Base-by-base conservation (phyloP, 64 coral and sea anemone species). In the Stylophora pistillata region DNA sequence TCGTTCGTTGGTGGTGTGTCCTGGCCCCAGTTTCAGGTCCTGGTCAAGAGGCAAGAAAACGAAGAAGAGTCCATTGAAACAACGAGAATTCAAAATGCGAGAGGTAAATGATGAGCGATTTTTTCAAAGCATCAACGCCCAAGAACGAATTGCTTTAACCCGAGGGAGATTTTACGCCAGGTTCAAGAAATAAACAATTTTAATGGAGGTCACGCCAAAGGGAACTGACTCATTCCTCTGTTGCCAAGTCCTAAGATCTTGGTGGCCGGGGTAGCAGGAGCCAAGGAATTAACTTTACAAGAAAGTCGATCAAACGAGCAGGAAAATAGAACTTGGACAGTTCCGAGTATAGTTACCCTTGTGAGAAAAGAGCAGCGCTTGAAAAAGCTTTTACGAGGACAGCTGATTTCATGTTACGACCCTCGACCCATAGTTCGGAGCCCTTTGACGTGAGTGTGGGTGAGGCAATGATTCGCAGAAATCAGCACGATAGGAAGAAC, bases 361-460 rank as follows among this genome's bases (percentile, higher is more conserved):
- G 72, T 74, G 12, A 74, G 20, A 74, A 74, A 47, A 17, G 72
- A 74, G 18, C 72, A 74, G 41, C 32, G 72, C 12, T 34, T 15
- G 72, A 74, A 74, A 41, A 74, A 47, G 15, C 72, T 74, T 74
- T 33, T 74, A 14, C 30, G 72, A 33, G 13, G 15, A 41, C 30
- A 74, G 41, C 16, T 74, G 15, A 74, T 74, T 1, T 74, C 32
- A 41, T 74, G 30, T 20, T 33, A 34, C 72, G 72, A 74, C 72
- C 14, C 41, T 1, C 31, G 72, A 17, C 72, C 72, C 11, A 31
- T 74, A 10, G 20, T 74, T 20, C n/a, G n/a, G 13, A 74, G 31
- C 72, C 72, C 17, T 74, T 74, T 74, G 14, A 73, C 71, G 30
- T 34, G 15, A 74, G 41, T 74, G 72, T 37, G 32, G 72, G 71